A percentile compares a stretch with the other conserved stretches of the same genome.
Evolutionary conservation across 2,888 invertebrate species (phyloP).

Genomic region (Alsophila aescularia): DNA sequence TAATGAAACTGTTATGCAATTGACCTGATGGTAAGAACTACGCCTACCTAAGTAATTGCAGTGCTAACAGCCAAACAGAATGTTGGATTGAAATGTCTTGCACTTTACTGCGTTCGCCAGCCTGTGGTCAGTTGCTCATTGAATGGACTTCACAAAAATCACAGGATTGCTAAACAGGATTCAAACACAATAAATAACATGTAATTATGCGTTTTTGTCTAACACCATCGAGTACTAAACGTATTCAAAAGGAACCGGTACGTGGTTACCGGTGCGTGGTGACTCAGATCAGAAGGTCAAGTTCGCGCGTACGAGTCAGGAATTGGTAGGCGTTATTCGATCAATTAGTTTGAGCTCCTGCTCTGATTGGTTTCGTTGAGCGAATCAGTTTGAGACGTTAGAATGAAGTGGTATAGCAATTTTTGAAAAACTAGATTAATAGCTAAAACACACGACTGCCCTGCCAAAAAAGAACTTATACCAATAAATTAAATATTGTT

Average conservation of each 20-base stretch:
- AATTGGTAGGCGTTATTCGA: conserved; percentile 24
- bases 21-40: no score
- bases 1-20: no score
- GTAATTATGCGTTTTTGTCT: background rate
- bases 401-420: background rate
- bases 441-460: no score
- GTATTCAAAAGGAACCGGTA: conserved; percentile 2
- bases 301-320: conserved; percentile 21
- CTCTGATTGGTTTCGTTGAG: background rate
- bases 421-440: no score
- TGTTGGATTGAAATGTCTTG: no score
- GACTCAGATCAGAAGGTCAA: conserved; percentile 24
- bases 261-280: conserved; percentile 7
- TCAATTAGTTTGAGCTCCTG: conserved; percentile 17
- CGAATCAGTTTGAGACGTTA: conserved; percentile 4
- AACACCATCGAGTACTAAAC: background rate
- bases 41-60: no score
- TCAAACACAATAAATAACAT: background rate
- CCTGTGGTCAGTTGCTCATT: no score
- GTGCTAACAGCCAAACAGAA: no score
- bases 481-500: no score
- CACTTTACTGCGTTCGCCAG: no score
- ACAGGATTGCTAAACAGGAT: background rate
- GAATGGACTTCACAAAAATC: no score
- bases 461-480: no score